phyloP scores from a whole-genome alignment of 2,888 invertebrate genomes.

The Nomada flava region DNA sequence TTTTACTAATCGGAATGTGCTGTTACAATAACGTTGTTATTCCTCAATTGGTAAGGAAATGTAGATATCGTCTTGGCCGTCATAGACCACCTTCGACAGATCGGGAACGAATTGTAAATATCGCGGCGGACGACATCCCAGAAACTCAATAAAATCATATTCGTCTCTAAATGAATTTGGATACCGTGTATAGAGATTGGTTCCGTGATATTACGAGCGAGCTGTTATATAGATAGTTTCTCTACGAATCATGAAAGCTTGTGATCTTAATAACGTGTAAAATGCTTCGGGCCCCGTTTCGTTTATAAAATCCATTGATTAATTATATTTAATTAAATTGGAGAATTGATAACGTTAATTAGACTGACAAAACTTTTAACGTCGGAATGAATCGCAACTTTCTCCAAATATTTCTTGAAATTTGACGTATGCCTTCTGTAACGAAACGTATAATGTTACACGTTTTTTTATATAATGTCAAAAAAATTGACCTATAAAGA shows the following conservation, averaged over 20 bases:
- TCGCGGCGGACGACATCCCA: slow-evolving; percentile 77
- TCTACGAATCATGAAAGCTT: slow-evolving; percentile 40
- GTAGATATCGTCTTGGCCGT: slow-evolving; percentile 70
- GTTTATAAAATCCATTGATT: background rate
- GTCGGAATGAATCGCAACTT: background rate
- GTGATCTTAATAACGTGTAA: slow-evolving; percentile 46
- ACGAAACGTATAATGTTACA: slow-evolving; percentile 5
- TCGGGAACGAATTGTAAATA: slow-evolving; percentile 78
- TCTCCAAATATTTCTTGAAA: background rate
- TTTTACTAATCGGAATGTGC: slow-evolving; percentile 92
- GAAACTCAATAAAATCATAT: slow-evolving; percentile 58
- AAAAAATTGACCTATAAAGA: background rate
- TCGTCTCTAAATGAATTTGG: background rate
- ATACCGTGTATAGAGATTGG: slow-evolving; percentile 13
- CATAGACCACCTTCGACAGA: slow-evolving; percentile 74
- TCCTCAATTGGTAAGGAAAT: slow-evolving; percentile 78
- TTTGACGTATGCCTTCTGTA: slow-evolving; percentile 6
- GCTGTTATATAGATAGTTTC: slow-evolving; percentile 20
- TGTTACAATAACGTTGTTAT: slow-evolving; percentile 90
- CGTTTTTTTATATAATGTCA: background rate
- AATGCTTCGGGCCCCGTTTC: slow-evolving; percentile 17
- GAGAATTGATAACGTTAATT: background rate
- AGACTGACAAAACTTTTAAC: background rate
- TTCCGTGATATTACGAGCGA: slow-evolving; percentile 11
- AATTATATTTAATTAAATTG: background rate